Percentiles rank a stretch among this genome's conserved stretches.
phyloP scores from a whole-genome alignment of 2,888 invertebrate species.

The Lycia hirtaria region DNA sequence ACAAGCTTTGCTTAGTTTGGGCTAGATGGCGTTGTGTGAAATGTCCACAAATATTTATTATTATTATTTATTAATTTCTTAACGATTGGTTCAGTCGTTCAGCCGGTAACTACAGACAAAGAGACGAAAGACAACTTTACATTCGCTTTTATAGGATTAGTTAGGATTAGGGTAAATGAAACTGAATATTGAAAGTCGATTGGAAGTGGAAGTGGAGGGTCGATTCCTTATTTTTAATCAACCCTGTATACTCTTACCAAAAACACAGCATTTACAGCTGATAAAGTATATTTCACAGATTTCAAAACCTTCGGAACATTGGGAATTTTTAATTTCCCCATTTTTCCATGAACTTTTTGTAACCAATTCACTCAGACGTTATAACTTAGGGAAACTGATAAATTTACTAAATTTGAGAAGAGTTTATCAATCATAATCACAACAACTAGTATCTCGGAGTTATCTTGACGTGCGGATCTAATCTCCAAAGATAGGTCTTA shows the following conservation, averaged over 20 bases:
- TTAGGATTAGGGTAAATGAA: too few relatives aligned
- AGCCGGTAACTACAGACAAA: too few relatives aligned
- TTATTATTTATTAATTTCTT: too few relatives aligned
- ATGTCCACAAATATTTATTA: too few relatives aligned
- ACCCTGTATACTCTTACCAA: constrained; percentile 88
- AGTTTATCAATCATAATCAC: constrained; percentile 68
- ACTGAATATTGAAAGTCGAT: too few relatives aligned
- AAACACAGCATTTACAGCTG: constrained; percentile 89
- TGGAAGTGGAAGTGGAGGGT: too few relatives aligned
- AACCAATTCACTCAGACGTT: constrained; percentile 31
- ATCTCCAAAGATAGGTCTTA: constrained; percentile 53
- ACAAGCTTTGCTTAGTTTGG: too few relatives aligned
- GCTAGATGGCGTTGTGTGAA: too few relatives aligned
- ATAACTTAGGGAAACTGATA: constrained; percentile 45
- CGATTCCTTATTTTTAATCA: too few relatives aligned
- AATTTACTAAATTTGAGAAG: constrained; percentile 61
- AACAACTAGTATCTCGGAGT: constrained; percentile 60
- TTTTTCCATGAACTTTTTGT: constrained; percentile 28
- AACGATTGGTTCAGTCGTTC: too few relatives aligned
- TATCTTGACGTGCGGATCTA: constrained; percentile 75
- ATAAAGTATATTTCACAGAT: constrained; percentile 89
- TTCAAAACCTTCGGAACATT: constrained; percentile 79
- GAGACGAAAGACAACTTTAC: too few relatives aligned
- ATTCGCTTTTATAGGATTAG: too few relatives aligned
- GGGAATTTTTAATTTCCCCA: constrained; percentile 70